Evolutionary conservation across 2,797 vertebrate species (phyloP).

Genomic region (Leptodactylus fallax): DNA sequence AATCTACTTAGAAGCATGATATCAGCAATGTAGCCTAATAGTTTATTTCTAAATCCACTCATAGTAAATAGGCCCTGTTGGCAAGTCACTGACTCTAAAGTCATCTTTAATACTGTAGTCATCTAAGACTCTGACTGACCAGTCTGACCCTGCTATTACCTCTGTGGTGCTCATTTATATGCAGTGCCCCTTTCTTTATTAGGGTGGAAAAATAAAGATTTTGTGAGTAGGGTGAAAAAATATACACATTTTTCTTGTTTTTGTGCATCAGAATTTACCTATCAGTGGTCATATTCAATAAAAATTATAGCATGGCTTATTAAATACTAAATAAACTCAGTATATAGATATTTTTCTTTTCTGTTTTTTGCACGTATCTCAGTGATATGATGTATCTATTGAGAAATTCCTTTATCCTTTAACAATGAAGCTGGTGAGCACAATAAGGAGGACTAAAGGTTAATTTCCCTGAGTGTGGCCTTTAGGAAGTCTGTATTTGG

Average conservation of each 20-base stretch:
- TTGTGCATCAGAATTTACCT: background rate
- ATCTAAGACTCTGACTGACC: background rate
- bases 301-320: background rate
- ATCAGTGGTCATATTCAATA: background rate
- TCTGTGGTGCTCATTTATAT: background rate
- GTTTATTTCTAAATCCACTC: too few species aligned
- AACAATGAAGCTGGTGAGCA: slow-evolving; percentile 3
- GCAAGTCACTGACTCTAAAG: too few species aligned
- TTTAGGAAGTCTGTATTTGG: slow-evolving; percentile 47
- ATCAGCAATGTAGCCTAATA: background rate
- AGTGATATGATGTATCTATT: background rate
- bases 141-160: background rate
- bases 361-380: background rate
- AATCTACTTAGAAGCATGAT: background rate
- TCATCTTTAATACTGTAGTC: background rate
- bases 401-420: background rate
- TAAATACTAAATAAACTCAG: too few species aligned
- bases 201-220: background rate
- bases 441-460: slow-evolving; percentile 24
- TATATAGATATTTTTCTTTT: background rate
- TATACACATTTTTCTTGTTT: background rate
- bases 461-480: slow-evolving; percentile 36
- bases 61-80: too few species aligned
- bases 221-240: background rate
- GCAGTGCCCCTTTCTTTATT: background rate